phyloP scores from a whole-genome alignment of 2,797 vertebrate species.

The Lerista edwardsae region DNA sequence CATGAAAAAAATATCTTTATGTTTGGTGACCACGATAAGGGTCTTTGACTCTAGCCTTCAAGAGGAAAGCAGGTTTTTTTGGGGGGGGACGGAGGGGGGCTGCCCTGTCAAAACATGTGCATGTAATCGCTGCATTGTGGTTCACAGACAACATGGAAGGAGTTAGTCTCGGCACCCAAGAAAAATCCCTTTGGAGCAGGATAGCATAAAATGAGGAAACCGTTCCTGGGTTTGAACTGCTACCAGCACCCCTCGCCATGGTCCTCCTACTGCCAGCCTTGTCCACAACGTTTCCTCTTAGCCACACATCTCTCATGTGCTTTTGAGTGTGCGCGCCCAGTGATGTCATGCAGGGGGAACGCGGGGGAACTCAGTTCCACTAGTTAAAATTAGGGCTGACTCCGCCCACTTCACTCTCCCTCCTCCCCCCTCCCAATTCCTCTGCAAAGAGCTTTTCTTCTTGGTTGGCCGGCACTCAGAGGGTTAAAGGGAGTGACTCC shows the following conservation, averaged over 20 bases:
- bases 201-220: not conserved
- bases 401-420: no score
- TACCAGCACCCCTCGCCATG: not conserved
- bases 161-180: not conserved
- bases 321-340: no score
- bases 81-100: no score
- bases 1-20: not conserved
- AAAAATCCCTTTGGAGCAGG: not conserved
- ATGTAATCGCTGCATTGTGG: not conserved
- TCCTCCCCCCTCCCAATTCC: no score
- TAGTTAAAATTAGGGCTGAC: no score
- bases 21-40: constrained; percentile 33
- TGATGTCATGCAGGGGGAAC: no score
- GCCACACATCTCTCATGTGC: no score
- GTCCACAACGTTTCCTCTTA: no score
- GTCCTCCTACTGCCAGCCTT: not conserved
- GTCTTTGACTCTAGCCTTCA: constrained; percentile 53
- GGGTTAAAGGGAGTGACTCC: no score
- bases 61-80: constrained; percentile 15
- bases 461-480: no score
- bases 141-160: not conserved
- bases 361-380: no score
- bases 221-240: not conserved
- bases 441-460: no score
- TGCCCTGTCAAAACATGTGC: not conserved